Percentiles rank a stretch among this genome's conserved stretches.
These are phyloP conservation scores for Neofelis nebulosa DNA, from an alignment of 2,113 vertebrate species.

Conservation along the genomic window DNA sequence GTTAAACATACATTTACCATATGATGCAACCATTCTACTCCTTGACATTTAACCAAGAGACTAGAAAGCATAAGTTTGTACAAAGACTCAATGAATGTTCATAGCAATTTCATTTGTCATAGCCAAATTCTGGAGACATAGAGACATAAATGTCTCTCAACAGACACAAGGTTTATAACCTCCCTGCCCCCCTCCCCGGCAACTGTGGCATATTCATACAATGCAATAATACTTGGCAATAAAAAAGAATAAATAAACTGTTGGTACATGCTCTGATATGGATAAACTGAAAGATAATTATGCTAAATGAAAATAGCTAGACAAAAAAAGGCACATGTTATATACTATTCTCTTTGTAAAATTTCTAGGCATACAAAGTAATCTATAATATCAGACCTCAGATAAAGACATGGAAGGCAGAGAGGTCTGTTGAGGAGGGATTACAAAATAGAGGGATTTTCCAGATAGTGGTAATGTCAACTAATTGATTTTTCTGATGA, in stretches of 20 bases:
- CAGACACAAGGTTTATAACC: not conserved
- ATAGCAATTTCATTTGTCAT: not conserved
- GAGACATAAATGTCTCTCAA: not conserved
- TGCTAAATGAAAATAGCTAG: not conserved
- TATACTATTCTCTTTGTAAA: not conserved
- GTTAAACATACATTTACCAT: not conserved
- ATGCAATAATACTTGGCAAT: not conserved
- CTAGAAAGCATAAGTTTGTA: not conserved
- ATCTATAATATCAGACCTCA: not conserved
- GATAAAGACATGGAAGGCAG: not conserved
- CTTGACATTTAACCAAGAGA: not conserved
- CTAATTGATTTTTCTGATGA: not conserved
- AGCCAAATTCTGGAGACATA: not conserved
- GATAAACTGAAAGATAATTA: not conserved
- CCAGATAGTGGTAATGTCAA: not conserved
- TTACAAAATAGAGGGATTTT: not conserved
- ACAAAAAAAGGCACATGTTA: not conserved
- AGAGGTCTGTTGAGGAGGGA: fast-evolving
- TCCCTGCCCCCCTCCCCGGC: no score
- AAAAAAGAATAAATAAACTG: not conserved
- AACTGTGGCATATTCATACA: not conserved
- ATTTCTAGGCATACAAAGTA: not conserved
- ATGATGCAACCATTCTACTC: not conserved
- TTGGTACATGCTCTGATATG: no score
- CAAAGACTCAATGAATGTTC: not conserved